Percentiles rank a stretch among this genome's conserved stretches.
Conservation (phyloP, 2,888 invertebrate species). For the Apantesis nais region DNA sequence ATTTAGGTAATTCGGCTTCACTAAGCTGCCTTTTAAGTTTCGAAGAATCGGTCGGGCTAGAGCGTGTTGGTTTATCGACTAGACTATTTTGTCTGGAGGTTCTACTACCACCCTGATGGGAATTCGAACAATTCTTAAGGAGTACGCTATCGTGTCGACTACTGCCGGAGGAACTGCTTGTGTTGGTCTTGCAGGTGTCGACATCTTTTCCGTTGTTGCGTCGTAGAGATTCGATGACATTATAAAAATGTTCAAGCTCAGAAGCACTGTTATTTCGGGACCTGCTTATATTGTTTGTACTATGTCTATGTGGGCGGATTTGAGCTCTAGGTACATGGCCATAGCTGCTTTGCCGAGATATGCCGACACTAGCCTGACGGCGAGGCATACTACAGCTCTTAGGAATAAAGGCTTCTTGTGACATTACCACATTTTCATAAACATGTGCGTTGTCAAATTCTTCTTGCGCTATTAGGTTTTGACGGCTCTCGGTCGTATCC, state of each 20-base stretch:
- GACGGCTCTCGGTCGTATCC: slow-evolving; percentile 79
- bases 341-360: slow-evolving; percentile 75
- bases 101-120: slow-evolving; percentile 45
- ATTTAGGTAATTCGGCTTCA: slow-evolving; percentile 65
- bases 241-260: slow-evolving; percentile 75
- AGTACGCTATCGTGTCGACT: slow-evolving; percentile 56
- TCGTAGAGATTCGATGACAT: slow-evolving; percentile 72
- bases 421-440: slow-evolving; percentile 75
- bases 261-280: slow-evolving; percentile 64
- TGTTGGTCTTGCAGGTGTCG: slow-evolving; percentile 61
- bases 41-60: slow-evolving; percentile 55
- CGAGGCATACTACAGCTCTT: slow-evolving; percentile 82
- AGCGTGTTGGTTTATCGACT: slow-evolving; percentile 62
- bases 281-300: slow-evolving; percentile 67
- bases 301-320: slow-evolving; percentile 69
- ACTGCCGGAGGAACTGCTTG: slow-evolving; percentile 71
- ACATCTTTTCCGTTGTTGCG: slow-evolving; percentile 52
- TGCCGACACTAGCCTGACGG: slow-evolving; percentile 65
- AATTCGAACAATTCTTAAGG: slow-evolving; percentile 48
- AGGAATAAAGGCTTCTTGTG: slow-evolving; percentile 69
- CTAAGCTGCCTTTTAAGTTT: slow-evolving; percentile 71
- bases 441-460: slow-evolving; percentile 74
- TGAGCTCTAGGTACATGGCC: slow-evolving; percentile 73
- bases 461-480: slow-evolving; percentile 77
- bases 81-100: slow-evolving; percentile 72